Base-by-base conservation (phyloP, 2,888 invertebrate species). In the Tetropium fuscum region DNA sequence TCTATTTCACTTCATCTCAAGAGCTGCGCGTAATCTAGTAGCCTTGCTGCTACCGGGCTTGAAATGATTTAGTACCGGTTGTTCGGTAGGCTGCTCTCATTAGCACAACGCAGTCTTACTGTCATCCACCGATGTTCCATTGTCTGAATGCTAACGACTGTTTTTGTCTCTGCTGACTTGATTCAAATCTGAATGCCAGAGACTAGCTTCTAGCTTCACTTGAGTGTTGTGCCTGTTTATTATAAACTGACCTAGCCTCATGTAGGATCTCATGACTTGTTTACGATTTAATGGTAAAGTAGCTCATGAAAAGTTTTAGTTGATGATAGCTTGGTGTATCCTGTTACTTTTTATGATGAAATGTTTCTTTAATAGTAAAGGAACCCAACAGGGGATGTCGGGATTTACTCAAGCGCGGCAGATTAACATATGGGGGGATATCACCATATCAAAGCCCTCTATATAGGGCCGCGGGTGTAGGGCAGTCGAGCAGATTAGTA, bases 231-330 rank as follows among this genome's bases (percentile, higher is more conserved):
- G 27, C 45, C n/a, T n/a, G n/a, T n/a, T n/a, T 20, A 22, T 10
- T 41, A 11, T 10, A 22, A 44, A 44, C 44, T 44, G 44, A 44
- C 44, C 44, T 44, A 13, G 16, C 44, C 8, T 27, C 25, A 44
- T 7, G 15, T 11, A 27, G 25, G 27, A 27, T 13, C 16, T 27
- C 27, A 16, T 27, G 44, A 44, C 11, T 13, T 16, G n/a, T 13
- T 13, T 25, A 13, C 20, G 16, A 5, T 5, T 3, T 44, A 16
- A 44, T 11, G 44, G 44, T 44, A 44, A 44, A 27, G 34, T 15
- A 34, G 27, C 10, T 38, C 19, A 41, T 6, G 11, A 11, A 11
- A 15, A 19, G 8, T 19, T 18, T 20, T 41, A 41, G 10, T n/a
- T 22, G 22, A 41, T n/a, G n/a, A n/a, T n/a, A n/a, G n/a, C n/a